Base-by-base conservation (phyloP, 2,113 vertebrate species). In the Rynchops niger region DNA sequence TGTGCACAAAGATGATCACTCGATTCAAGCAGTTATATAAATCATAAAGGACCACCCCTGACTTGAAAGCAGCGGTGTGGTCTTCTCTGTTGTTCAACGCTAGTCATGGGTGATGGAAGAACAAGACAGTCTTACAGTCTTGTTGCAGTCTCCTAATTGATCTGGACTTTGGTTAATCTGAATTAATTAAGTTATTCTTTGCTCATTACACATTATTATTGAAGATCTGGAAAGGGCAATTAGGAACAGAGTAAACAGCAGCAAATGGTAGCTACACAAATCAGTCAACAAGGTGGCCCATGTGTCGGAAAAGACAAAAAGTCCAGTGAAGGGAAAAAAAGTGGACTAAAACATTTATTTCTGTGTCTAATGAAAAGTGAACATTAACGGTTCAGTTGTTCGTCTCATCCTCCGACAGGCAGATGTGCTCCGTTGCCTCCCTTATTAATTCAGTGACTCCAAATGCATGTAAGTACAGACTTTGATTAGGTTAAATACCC, bases 101-200 rank as follows among this genome's bases (percentile, higher is more conserved):
- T 77, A 95, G 79, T 90, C 82, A 79, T 69, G 81, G 84, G 55
- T 92, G 69, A 86, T 94, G 55, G 78, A 91, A 96, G 86, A 89
- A 90, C 65, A 95, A 94, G 69, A 65, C 45, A 80, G 49, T 56
- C 82, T 85, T 88, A 79, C 49, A 76, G 50, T 66, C 78, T 50
- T 93, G 27, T 58, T 88, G 69, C 43, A 73, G 34, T 82, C 49
- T 96, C 94, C 79, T 93, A 94, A 96, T 93, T 96, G 83, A 95
- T 87, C 50, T 94, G 63, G 87, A 72, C 72, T 95, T 94, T 84
- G 25, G 45, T 84, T 97, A 85, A 83, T 95, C 77, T 82, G 82
- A 96, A 95, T 95, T 93, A 97, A 93, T 97, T 87, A 88, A 91
- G 58, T 71, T 86, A 90, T 95, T 93, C 71, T 94, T 94, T 92